phyloP scores from a whole-genome alignment of 2,888 invertebrate species.

The Mantis religiosa region DNA sequence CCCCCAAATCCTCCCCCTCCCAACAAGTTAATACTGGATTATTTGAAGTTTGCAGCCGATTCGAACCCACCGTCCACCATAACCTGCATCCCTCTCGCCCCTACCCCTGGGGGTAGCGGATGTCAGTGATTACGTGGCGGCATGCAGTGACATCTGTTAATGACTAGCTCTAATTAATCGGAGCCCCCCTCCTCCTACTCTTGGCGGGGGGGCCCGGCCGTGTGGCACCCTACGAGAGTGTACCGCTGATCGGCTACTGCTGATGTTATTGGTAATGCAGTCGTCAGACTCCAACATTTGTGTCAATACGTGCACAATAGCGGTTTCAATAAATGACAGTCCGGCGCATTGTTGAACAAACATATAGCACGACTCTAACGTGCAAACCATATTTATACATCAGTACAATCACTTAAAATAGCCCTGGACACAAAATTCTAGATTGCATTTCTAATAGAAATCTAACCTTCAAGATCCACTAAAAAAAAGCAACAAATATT shows the following conservation, averaged over 20 bases:
- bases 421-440: no score
- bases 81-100: constrained; percentile 1
- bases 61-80: neutral
- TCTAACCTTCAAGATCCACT: no score
- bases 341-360: no score
- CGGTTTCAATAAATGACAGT: constrained; percentile 13
- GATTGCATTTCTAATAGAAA: no score
- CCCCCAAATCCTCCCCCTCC: constrained; percentile 9
- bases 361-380: no score
- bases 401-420: no score
- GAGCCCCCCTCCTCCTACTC: constrained; percentile 25
- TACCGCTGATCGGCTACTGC: constrained; percentile 4
- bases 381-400: no score
- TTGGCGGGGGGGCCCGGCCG: constrained; percentile 1
- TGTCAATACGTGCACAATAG: neutral
- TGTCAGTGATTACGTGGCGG: constrained; percentile 28
- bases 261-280: constrained; percentile 13
- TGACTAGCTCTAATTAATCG: constrained; percentile 50
- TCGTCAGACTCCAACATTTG: constrained; percentile 9
- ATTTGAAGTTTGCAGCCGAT: constrained; percentile 22
- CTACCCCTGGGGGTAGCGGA: constrained; percentile 22
- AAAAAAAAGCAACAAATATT: no score
- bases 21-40: constrained; percentile 27
- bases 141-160: constrained; percentile 45
- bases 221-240: neutral